Conservation (phyloP, 2,888 invertebrate species). For the Agapostemon virescens region DNA sequence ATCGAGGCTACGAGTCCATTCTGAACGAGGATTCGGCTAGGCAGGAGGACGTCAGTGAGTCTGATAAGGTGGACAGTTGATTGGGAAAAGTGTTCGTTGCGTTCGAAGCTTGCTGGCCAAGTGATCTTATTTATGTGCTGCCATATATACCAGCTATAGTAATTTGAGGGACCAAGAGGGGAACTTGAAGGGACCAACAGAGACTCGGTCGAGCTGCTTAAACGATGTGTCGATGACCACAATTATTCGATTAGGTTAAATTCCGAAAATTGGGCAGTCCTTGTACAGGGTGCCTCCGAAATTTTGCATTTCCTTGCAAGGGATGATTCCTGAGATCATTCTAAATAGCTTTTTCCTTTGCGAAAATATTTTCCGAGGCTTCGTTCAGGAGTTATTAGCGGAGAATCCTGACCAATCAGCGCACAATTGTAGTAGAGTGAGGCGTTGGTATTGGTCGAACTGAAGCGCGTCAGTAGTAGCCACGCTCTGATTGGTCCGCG, state of each 20-base stretch:
- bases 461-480: too few relatives aligned
- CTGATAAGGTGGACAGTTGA: slow-evolving; percentile 4
- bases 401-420: too few relatives aligned
- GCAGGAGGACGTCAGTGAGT: not conserved
- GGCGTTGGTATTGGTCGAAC: too few relatives aligned
- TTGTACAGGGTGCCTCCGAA: too few relatives aligned
- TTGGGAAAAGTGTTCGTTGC: not conserved
- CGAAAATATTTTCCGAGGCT: too few relatives aligned
- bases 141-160: not conserved
- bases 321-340: too few relatives aligned
- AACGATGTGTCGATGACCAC: not conserved
- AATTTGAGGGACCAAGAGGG: not conserved
- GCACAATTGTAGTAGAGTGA: too few relatives aligned
- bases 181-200: not conserved
- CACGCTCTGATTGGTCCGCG: too few relatives aligned
- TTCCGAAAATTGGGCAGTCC: not conserved
- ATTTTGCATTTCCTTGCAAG: too few relatives aligned
- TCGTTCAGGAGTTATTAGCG: too few relatives aligned
- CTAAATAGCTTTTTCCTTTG: too few relatives aligned
- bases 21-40: not conserved
- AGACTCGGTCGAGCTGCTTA: too few relatives aligned
- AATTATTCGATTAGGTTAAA: not conserved
- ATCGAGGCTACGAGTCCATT: slow-evolving; percentile 9
- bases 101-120: slow-evolving; percentile 44
- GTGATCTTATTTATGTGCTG: slow-evolving; percentile 23